These are phyloP conservation scores for Picus viridis DNA, from an alignment of 2,797 vertebrate genomes.

Conservation along the genomic window DNA sequence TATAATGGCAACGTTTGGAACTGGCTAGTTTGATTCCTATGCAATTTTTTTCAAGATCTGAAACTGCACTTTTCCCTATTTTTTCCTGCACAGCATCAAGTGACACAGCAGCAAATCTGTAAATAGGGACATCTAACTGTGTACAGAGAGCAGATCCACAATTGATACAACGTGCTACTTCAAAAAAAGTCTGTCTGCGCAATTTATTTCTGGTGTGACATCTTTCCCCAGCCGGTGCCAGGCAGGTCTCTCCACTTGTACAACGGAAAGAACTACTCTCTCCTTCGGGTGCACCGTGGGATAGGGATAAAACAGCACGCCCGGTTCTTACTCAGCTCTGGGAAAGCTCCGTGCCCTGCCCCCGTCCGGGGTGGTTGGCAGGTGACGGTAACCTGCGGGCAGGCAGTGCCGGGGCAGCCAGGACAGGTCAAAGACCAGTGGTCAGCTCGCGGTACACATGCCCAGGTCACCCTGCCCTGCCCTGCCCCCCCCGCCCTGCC, in stretches of 20 bases:
- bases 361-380: no score
- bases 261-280: rapidly evolving
- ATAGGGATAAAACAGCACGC: rapidly evolving
- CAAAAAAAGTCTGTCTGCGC: rapidly evolving
- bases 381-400: not conserved
- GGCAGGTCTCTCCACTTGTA: not conserved
- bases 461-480: not conserved
- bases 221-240: rapidly evolving
- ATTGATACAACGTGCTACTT: rapidly evolving
- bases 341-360: no score
- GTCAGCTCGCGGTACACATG: no score
- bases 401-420: no score
- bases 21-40: rapidly evolving
- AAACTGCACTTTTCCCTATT: rapidly evolving
- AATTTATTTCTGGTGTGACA: rapidly evolving
- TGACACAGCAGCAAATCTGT: not conserved
- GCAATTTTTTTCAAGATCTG: rapidly evolving
- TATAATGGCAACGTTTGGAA: not conserved
- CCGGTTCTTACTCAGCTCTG: rapidly evolving
- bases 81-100: rapidly evolving
- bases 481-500: not conserved
- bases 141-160: rapidly evolving
- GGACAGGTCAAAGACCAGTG: not conserved
- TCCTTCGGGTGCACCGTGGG: rapidly evolving
- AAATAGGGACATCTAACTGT: rapidly evolving